Evolutionary conservation across 2,797 vertebrate genomes (phyloP), one percentile per base, ranked within the genome.

Genomic region (Rousettus madagascariensis): DNA sequence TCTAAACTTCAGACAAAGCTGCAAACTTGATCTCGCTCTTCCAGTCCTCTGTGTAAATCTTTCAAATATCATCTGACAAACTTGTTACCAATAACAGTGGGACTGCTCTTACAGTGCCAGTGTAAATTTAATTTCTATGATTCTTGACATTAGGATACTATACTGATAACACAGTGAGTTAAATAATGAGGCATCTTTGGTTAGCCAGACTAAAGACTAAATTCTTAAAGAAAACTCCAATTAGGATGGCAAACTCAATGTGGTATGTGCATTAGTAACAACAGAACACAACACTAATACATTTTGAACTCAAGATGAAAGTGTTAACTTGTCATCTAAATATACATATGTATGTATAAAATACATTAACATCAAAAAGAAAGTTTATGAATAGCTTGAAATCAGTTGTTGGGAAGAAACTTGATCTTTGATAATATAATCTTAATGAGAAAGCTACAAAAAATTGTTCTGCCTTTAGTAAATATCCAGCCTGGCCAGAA

Each of bases 361-460:
- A 79, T n/a, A 66, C n/a, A 83, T 36, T 83, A 49, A 91, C 68
- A 65, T 69, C 6, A 71, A 94, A 86, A 68, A 94, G 63, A 88
- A 79, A 79, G 43, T 15, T 93, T 69, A 91, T 66, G 46, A 86
- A 72, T 9, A 83, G 20, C 41, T 3, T 63, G 8, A 38, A 96
- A 86, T 38, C 75, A 87, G 17, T 26, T 83, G 51, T 65, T 90
- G n/a, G 41, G 38, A 36, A 71, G 43, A 90, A 96, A 91, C 55
- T 2, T 82, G 10, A 95, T 85, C 71, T 95, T 78, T 93, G 82
- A 86, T 38, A 95, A 88, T 43, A 95, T 3, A 71, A 59, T 49
- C 72, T 49, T 83, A 82, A 91, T 19, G 33, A 91, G 77, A 74
- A 88, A 74, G 51, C 36, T 88, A 3, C 61, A 82, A 96, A 84